These are phyloP conservation scores for Thymallus thymallus DNA, from an alignment of 2,113 vertebrate species.

Conservation along the genomic window DNA sequence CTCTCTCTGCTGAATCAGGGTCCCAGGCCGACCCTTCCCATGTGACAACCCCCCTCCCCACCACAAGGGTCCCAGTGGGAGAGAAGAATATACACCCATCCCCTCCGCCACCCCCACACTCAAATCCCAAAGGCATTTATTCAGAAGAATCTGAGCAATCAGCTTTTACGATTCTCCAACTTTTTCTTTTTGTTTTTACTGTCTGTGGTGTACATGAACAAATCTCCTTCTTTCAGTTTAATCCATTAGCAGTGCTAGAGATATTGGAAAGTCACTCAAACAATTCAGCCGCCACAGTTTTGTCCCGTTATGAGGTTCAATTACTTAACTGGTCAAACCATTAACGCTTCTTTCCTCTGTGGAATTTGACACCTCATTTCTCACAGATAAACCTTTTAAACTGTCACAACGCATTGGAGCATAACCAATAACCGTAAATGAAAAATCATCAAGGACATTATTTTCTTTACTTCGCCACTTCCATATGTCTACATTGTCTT, in stretches of 20 bases:
- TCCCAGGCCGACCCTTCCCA: conserved; percentile 35
- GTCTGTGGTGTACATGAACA: neutral
- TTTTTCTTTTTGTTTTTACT: too few relatives aligned
- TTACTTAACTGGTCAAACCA: conserved; percentile 21
- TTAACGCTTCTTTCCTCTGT: neutral
- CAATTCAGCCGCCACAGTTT: neutral
- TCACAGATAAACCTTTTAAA: neutral
- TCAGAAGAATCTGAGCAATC: neutral
- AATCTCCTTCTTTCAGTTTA: neutral
- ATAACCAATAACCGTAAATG: neutral
- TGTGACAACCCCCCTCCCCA: neutral
- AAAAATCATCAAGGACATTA: too few relatives aligned
- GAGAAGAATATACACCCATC: neutral
- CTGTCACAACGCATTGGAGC: neutral
- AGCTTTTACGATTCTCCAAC: too few relatives aligned
- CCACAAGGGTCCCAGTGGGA: neutral
- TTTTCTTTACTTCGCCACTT: too few relatives aligned
- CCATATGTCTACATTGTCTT: neutral
- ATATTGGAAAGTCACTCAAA: neutral
- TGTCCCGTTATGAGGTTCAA: neutral
- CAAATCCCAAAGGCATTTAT: neutral
- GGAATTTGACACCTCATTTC: neutral
- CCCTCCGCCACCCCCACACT: neutral
- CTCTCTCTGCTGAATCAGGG: conserved; percentile 23
- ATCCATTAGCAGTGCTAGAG: neutral